Conservation (phyloP, 2,888 invertebrate species). For the Halocaridina rubra region DNA sequence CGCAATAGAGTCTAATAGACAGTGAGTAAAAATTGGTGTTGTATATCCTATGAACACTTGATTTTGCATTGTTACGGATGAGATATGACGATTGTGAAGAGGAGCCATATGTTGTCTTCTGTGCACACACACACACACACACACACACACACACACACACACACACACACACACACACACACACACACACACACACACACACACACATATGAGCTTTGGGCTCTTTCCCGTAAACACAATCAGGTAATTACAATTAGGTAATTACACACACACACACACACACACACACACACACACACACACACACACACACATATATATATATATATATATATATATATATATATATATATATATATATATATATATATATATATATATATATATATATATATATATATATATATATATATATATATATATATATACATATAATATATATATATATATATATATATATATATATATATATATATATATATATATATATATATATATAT, state of each 20-base stretch:
- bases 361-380: not conserved
- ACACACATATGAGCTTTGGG: no score
- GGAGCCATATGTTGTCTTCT: not conserved
- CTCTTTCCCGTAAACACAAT: no score
- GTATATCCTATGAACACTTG: not conserved
- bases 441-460: not conserved
- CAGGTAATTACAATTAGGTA: no score
- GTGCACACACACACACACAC: slow-evolving; percentile 7
- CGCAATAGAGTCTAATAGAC: no score
- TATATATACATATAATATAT: not conserved
- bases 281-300: not conserved
- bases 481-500: slow-evolving; percentile 19
- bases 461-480: not conserved
- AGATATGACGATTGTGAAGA: not conserved
- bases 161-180: slow-evolving; percentile 21
- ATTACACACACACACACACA: not conserved
- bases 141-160: slow-evolving; percentile 23
- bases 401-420: not conserved
- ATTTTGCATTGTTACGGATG: not conserved
- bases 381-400: not conserved
- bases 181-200: slow-evolving; percentile 7
- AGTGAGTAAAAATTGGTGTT: no score
- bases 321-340: not conserved
- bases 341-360: not conserved
- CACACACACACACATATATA: not conserved